Evolutionary conservation across 64 coral and sea anemone species (phyloP), one percentile per base, ranked within the genome.

Genomic region (Trachythela sp.): DNA sequence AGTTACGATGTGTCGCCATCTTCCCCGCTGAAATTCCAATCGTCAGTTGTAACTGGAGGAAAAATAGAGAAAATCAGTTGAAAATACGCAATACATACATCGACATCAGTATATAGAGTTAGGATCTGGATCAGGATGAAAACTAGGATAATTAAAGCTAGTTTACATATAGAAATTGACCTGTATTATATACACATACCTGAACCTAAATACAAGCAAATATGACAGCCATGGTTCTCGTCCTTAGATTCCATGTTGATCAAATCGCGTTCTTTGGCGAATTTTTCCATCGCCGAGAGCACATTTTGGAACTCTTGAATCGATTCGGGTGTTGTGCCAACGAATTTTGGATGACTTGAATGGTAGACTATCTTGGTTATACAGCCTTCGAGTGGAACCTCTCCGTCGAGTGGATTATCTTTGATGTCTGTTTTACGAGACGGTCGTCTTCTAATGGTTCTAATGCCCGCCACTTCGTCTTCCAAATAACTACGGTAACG

Each of bases 401-500:
- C 56, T 64, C 5, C 20, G 24, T 64, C 56, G 56, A 64, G 56
- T 64, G 15, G 15, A 64, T n/a, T 1, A 64, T 24, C 56, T 64
- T 64, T 64, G 56, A 20, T 64, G 56, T 64, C 56, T 64, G 7
- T 64, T 64, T 64, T 64, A 64, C 26, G 56, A 24, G 56, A 27
- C 56, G 56, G 15, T n/a, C 22, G 18, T 64, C 22, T 64, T 27
- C 56, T 64, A 26, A 64, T 64, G 20, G 56, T 64, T 91, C 17
- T 48, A 45, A 95, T 84, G 0, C 33, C 85, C 83, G 59, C 58
- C 2, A 90, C 56, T 72, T 93, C 91, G 0, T 89, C 37, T 26
- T 86, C 86, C 80, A 93, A 93, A 77, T 93, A 93, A 35, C 58
- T 88, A 32, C 91, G 90, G 49, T 91, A 95, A 26, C 88, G 94